Percentiles rank a stretch among this genome's conserved stretches.
These are phyloP conservation scores for Girardinus metallicus DNA, from an alignment of 2,797 vertebrate species.

Conservation along the genomic window DNA sequence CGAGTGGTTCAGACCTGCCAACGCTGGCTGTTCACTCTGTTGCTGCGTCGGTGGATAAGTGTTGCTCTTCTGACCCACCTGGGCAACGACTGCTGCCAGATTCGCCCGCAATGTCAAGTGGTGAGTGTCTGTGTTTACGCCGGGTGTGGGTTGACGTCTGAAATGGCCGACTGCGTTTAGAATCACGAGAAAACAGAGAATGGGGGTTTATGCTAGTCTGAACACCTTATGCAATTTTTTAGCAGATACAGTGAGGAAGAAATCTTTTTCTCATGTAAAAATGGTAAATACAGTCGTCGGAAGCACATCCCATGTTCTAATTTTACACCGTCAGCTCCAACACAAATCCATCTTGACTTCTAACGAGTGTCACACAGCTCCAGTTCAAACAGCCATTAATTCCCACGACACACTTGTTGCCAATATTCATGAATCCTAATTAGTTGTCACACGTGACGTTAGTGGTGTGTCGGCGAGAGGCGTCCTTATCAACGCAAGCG, in stretches of 20 bases:
- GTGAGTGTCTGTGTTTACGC: not conserved
- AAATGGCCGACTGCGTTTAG: conserved; percentile 19
- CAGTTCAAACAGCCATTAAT: conserved; percentile 56
- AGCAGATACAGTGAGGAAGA: not conserved
- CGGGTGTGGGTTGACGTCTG: conserved; percentile 8
- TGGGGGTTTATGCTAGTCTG: not conserved
- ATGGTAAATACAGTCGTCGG: not conserved
- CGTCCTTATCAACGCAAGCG: conserved; percentile 64
- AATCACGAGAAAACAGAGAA: not conserved
- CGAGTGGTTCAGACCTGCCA: conserved; percentile 17
- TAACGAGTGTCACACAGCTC: conserved; percentile 53
- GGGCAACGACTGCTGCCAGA: conserved; percentile 32
- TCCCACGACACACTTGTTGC: conserved; percentile 57
- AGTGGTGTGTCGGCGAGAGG: conserved; percentile 57
- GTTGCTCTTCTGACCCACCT: conserved; percentile 42
- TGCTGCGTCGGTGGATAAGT: conserved; percentile 20
- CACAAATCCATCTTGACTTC: conserved; percentile 35
- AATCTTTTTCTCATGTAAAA: not conserved
- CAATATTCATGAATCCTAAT: conserved; percentile 74
- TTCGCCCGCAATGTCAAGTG: conserved; percentile 36
- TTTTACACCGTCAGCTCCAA: conserved; percentile 1
- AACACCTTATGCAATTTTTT: not conserved
- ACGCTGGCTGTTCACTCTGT: not conserved
- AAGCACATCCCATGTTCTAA: not conserved
- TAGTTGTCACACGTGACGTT: conserved; percentile 72